phyloP scores from a whole-genome alignment of 2,888 invertebrate species.

The Drosophila niveifrons region DNA sequence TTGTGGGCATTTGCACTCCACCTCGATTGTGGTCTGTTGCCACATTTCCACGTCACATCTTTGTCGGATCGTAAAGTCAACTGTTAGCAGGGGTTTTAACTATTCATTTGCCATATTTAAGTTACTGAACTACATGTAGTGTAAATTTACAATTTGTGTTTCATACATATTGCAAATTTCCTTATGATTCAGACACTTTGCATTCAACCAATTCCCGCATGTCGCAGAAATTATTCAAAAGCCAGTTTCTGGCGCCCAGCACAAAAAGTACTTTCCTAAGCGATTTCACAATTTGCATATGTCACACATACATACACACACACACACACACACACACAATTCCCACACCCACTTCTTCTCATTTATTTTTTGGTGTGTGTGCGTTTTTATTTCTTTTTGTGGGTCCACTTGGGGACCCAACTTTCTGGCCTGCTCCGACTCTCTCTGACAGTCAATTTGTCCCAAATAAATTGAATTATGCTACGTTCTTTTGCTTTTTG shows the following conservation, averaged over 20 bases:
- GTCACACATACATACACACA: conserved; percentile 46
- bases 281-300: conserved; percentile 80
- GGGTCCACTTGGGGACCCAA: conserved; percentile 47
- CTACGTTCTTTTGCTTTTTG: conserved; percentile 29
- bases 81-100: conserved; percentile 3
- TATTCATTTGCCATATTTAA: conserved; percentile 2
- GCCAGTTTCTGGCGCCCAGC: conserved; percentile 51
- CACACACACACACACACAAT: conserved; percentile 31
- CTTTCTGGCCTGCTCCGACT: conserved; percentile 31
- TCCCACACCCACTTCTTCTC: conserved; percentile 24
- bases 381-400: conserved; percentile 22
- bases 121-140: neutral
- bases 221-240: conserved; percentile 66
- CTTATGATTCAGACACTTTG: conserved; percentile 43
- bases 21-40: conserved; percentile 8
- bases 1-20: conserved; percentile 39
- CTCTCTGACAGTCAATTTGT: conserved; percentile 71
- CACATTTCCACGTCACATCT: conserved; percentile 6
- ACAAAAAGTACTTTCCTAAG: conserved; percentile 63
- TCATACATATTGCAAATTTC: conserved; percentile 23
- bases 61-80: conserved; percentile 1
- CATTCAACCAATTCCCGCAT: conserved; percentile 9
- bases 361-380: conserved; percentile 22
- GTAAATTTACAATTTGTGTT: conserved; percentile 15
- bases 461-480: conserved; percentile 77